Conservation (phyloP, 1,140 invertebrate genomes). For the Rhagoletis zephyria region DNA sequence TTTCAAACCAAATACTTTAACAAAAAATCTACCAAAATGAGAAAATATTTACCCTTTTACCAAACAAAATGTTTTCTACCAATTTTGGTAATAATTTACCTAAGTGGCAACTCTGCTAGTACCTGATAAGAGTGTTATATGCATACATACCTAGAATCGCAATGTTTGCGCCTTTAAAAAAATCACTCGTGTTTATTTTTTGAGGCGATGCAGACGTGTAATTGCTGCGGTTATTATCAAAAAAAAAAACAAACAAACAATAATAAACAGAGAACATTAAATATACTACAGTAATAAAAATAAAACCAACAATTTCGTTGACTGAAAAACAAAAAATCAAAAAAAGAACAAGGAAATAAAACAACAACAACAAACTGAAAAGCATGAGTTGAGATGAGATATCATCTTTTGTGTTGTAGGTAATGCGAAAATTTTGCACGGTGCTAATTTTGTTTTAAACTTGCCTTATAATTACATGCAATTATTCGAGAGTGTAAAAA, state of each 20-base stretch:
- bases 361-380: conserved; percentile 8
- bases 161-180: neutral
- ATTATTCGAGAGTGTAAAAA: neutral
- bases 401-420: conserved; percentile 48
- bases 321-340: neutral
- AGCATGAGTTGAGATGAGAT: conserved; percentile 34
- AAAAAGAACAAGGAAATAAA: neutral
- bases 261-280: conserved; percentile 27
- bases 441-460: neutral
- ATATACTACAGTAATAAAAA: neutral
- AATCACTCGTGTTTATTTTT: conserved; percentile 22
- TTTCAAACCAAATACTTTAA: no score
- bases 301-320: neutral
- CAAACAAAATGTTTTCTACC: no score
- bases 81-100: no score
- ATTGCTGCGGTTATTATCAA: conserved; percentile 9
- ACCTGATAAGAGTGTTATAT: no score
- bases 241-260: conserved; percentile 2
- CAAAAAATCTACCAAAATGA: no score
- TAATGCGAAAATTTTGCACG: conserved; percentile 10
- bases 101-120: no score
- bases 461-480: neutral
- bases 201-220: conserved; percentile 15
- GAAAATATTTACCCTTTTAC: no score
- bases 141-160: neutral